phyloP scores from a whole-genome alignment of 2,797 vertebrate species.

The Furcifer pardalis region DNA sequence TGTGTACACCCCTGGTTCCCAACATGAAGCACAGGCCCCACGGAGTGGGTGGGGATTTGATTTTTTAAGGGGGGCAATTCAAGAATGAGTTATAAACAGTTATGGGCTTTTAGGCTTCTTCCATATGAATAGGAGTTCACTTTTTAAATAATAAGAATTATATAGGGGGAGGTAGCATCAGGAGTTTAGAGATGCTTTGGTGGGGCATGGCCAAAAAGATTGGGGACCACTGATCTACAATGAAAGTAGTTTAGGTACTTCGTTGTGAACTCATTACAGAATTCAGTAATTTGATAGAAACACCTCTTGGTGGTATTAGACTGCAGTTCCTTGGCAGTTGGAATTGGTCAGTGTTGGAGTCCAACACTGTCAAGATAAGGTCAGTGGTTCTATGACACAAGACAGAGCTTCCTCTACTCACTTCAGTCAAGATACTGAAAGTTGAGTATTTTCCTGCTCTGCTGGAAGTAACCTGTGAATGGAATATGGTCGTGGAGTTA shows the following conservation, averaged over 20 bases:
- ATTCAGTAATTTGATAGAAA: background rate
- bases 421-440: background rate
- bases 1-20: background rate
- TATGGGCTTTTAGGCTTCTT: too few species aligned
- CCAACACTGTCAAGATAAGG: background rate
- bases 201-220: too few species aligned
- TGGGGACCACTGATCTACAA: too few species aligned
- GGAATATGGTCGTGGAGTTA: background rate
- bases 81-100: too few species aligned
- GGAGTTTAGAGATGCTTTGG: too few species aligned
- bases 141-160: too few species aligned
- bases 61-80: too few species aligned
- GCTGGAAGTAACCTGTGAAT: background rate
- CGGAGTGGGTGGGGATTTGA: too few species aligned
- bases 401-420: background rate
- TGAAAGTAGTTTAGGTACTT: background rate
- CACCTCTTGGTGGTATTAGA: background rate
- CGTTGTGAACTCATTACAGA: background rate
- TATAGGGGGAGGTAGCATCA: too few species aligned
- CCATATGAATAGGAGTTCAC: too few species aligned
- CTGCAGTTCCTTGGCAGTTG: background rate
- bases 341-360: background rate
- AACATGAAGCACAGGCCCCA: too few species aligned
- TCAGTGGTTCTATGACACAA: background rate
- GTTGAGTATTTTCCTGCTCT: too few species aligned